Evolutionary conservation across 2,113 vertebrate genomes (phyloP).

Genomic region (Elephas maximus): DNA sequence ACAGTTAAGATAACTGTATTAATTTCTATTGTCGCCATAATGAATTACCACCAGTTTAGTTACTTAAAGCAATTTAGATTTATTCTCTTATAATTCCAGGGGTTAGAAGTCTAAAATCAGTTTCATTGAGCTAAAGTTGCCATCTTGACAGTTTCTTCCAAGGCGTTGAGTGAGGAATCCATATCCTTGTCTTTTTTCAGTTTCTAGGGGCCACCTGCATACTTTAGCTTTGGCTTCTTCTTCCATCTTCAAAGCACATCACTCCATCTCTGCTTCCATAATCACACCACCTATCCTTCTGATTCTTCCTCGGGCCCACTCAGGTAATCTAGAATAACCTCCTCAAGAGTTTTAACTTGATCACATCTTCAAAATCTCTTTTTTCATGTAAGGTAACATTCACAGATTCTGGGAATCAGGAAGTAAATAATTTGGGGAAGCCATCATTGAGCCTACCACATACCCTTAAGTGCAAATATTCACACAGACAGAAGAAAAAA

Average conservation of each 20-base stretch:
- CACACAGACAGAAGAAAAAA: neutral
- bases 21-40: neutral
- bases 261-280: neutral
- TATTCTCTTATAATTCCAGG: neutral
- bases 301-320: neutral
- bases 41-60: neutral
- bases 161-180: neutral
- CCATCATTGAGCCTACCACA: neutral
- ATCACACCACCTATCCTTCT: neutral
- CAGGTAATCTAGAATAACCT: neutral
- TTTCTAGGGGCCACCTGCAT: neutral
- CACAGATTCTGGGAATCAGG: neutral
- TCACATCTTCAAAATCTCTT: neutral
- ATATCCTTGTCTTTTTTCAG: neutral
- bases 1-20: neutral
- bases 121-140: neutral
- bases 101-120: neutral
- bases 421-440: accelerated
- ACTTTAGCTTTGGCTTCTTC: neutral
- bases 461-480: neutral
- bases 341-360: neutral
- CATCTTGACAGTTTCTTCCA: neutral
- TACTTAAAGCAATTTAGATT: neutral
- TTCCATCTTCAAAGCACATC: neutral
- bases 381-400: neutral